Evolutionary conservation across 2,797 vertebrate species (phyloP).

Genomic region (Pseudotriccus pelzelni): DNA sequence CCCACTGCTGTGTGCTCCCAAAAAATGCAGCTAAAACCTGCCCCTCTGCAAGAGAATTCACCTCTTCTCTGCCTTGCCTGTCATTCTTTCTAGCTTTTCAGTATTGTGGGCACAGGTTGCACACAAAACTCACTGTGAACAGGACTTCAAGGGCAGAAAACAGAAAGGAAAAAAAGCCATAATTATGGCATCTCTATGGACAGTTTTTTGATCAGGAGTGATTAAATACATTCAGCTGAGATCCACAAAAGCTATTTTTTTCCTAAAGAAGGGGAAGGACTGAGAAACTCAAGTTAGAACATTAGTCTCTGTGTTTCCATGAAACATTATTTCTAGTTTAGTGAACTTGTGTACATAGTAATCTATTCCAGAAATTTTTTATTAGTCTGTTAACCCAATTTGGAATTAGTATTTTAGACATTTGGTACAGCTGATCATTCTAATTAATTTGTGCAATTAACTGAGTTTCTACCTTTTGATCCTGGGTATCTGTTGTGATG

Average conservation of each 20-base stretch:
- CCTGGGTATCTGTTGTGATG: slow-evolving; percentile 83
- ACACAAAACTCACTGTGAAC: background rate
- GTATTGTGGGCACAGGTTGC: background rate
- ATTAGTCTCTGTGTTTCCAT: background rate
- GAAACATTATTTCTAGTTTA: background rate
- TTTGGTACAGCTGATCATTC: slow-evolving; percentile 36
- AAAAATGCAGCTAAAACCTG: background rate
- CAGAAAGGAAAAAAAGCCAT: background rate
- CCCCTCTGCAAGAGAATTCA: background rate
- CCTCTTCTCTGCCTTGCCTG: background rate
- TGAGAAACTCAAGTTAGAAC: background rate
- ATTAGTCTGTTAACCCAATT: slow-evolving; percentile 66
- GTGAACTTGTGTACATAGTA: background rate
- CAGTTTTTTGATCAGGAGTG: background rate
- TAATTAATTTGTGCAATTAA: slow-evolving; percentile 39
- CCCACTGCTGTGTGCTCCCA: background rate
- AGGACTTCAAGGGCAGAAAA: background rate
- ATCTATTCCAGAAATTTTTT: slow-evolving; percentile 10
- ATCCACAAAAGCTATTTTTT: background rate
- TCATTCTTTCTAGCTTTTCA: background rate
- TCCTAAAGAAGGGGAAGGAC: background rate
- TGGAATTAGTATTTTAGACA: slow-evolving; percentile 45
- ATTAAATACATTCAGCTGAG: background rate
- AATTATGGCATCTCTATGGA: background rate
- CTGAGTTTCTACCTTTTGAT: slow-evolving; percentile 85